These are phyloP conservation scores for Tetranychus cinnabarinus DNA, from an alignment of 1,140 invertebrate genomes.

Conservation along the genomic window DNA sequence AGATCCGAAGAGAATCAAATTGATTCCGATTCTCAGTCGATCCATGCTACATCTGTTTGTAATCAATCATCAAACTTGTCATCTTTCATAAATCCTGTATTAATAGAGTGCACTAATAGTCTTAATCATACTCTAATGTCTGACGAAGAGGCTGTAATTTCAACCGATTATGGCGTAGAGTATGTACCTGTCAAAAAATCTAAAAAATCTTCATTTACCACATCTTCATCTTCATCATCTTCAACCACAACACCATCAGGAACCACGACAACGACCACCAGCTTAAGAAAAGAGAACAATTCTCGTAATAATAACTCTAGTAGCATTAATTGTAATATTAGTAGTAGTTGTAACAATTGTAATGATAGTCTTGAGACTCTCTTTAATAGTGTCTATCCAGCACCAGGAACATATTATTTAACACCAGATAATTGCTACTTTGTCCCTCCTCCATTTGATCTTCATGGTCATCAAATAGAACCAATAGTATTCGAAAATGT, in stretches of 20 bases:
- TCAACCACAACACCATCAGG: neutral
- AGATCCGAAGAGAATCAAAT: neutral
- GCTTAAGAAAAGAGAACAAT: neutral
- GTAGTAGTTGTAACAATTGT: neutral
- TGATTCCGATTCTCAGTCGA: neutral
- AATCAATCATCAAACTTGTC: neutral
- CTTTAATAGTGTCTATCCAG: slow-evolving; percentile 6
- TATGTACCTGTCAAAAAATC: neutral
- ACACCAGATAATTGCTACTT: slow-evolving; percentile 4
- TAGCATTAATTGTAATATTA: neutral
- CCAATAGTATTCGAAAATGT: neutral
- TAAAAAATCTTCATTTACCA: neutral
- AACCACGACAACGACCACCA: neutral
- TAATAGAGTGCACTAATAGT: slow-evolving; percentile 1
- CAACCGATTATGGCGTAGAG: neutral
- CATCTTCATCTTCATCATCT: neutral
- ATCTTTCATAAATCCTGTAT: neutral
- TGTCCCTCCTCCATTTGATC: neutral
- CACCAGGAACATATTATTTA: slow-evolving; percentile 4
- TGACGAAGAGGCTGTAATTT: neutral
- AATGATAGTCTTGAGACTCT: neutral
- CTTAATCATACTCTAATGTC: neutral
- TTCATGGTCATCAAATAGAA: neutral
- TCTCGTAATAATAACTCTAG: neutral
- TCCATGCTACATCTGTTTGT: neutral